Percentiles rank a stretch among this genome's conserved stretches.
phyloP scores from a whole-genome alignment of 2,113 vertebrate genomes.

The Rhabdornis inornatus region DNA sequence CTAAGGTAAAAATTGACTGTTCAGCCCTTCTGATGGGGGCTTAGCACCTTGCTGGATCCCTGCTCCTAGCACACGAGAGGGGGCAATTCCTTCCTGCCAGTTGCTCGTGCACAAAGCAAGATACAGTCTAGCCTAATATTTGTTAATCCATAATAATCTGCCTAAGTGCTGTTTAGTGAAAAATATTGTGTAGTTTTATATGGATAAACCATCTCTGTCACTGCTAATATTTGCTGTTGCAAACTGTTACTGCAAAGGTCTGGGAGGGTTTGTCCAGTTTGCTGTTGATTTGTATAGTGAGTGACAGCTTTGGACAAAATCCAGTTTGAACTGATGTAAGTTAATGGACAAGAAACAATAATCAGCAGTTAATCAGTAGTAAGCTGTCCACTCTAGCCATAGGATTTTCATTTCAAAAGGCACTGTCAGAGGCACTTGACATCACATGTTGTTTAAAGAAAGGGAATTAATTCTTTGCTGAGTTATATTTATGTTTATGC shows the following conservation, averaged over 20 bases:
- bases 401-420: neutral
- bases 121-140: neutral
- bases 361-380: neutral
- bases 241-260: neutral
- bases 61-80: neutral
- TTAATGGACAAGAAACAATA: neutral
- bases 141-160: neutral
- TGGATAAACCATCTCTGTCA: neutral
- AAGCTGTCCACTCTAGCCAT: neutral
- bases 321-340: neutral
- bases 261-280: neutral
- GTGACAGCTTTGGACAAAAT: slow-evolving; percentile 21
- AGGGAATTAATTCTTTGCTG: neutral
- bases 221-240: neutral
- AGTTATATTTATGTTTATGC: neutral
- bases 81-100: neutral
- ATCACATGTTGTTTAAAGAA: neutral
- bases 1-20: neutral
- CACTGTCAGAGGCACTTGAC: neutral
- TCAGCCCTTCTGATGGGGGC: neutral
- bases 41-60: neutral
- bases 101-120: neutral
- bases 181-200: neutral
- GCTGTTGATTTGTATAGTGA: neutral
- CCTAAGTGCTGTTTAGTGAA: neutral